phyloP scores from a whole-genome alignment of 2,113 vertebrate genomes.

The Sorex araneus region DNA sequence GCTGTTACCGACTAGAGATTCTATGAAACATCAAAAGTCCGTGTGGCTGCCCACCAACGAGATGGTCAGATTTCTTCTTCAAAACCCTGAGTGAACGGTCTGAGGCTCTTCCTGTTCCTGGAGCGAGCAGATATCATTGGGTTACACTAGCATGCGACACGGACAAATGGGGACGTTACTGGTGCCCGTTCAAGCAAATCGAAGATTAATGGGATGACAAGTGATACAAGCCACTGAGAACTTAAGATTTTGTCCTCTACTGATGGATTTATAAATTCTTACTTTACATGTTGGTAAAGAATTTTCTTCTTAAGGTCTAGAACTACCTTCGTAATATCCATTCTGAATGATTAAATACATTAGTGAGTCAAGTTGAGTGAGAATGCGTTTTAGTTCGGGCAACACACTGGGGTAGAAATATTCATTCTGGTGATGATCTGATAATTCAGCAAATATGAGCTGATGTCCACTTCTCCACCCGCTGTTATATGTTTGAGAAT shows the following conservation, averaged over 20 bases:
- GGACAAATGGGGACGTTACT: too few species aligned
- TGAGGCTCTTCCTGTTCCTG: too few species aligned
- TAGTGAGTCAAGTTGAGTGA: not conserved
- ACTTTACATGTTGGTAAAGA: not conserved
- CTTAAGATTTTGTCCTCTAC: not conserved
- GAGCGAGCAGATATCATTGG: too few species aligned
- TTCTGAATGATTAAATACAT: constrained; percentile 57
- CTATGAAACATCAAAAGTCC: too few species aligned
- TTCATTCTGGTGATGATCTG: not conserved
- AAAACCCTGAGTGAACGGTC: too few species aligned
- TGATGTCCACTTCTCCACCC: not conserved
- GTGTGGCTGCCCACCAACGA: too few species aligned
- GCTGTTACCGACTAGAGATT: too few species aligned
- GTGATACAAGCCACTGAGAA: not conserved
- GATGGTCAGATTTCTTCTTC: too few species aligned
- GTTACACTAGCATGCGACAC: too few species aligned
- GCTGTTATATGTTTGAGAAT: not conserved
- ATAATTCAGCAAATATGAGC: not conserved
- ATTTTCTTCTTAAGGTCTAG: not conserved
- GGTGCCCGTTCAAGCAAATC: too few species aligned
- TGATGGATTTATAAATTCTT: not conserved
- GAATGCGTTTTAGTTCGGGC: constrained; percentile 17
- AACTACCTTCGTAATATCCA: not conserved
- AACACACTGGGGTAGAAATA: not conserved
- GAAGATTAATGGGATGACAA: too few species aligned